phyloP scores from a whole-genome alignment of 2,888 invertebrate genomes.

The Bedellia somnulentella region DNA sequence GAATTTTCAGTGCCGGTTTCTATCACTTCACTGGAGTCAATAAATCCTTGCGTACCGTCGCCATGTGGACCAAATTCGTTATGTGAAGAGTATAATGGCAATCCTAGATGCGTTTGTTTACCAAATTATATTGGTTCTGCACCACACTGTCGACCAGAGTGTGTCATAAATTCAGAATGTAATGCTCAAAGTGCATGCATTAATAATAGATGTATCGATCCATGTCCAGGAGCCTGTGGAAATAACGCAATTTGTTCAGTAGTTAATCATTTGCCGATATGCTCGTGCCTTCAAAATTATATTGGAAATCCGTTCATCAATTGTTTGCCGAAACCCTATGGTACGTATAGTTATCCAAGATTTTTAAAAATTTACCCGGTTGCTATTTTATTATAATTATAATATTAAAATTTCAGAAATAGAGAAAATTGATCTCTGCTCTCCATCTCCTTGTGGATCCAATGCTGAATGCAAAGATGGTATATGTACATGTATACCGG shows the following conservation, averaged over 20 bases:
- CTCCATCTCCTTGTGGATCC: conserved; percentile 71
- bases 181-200: conserved; percentile 69
- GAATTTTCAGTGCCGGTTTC: conserved; percentile 27
- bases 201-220: conserved; percentile 71
- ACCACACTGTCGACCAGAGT: conserved; percentile 75
- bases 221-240: conserved; percentile 79
- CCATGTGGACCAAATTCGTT: conserved; percentile 80
- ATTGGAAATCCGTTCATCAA: conserved; percentile 73
- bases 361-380: background rate
- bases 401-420: conserved; percentile 22
- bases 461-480: conserved; percentile 67
- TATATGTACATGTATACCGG: conserved; percentile 69
- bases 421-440: conserved; percentile 60
- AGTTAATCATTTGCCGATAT: conserved; percentile 69
- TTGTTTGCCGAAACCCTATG: conserved; percentile 32
- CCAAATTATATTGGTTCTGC: conserved; percentile 75
- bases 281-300: conserved; percentile 68
- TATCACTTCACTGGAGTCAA: conserved; percentile 20
- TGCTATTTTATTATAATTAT: background rate
- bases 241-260: conserved; percentile 74
- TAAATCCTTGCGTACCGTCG: conserved; percentile 70
- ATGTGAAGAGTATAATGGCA: conserved; percentile 67
- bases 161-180: conserved; percentile 72
- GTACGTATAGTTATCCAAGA: conserved; percentile 14
- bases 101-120: conserved; percentile 71